Conservation (phyloP, 2,888 invertebrate species). For the Eupithecia pulchellata region DNA sequence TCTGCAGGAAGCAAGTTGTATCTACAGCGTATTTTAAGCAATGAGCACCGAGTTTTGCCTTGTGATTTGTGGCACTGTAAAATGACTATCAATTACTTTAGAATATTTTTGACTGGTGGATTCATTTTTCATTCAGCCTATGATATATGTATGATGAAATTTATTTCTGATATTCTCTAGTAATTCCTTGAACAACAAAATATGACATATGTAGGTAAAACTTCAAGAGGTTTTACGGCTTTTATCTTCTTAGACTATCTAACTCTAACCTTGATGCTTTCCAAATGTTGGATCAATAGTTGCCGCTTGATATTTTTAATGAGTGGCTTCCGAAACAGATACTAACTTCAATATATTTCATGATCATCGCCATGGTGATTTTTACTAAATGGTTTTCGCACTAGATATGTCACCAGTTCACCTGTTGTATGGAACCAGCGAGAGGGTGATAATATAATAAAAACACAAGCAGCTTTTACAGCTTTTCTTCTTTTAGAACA, state of each 20-base stretch:
- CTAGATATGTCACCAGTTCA: too few species aligned
- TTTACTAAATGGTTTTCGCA: neutral
- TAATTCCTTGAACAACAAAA: neutral
- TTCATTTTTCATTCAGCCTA: neutral
- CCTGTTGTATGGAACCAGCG: too few species aligned
- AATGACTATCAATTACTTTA: constrained; percentile 20
- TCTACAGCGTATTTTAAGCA: constrained; percentile 24
- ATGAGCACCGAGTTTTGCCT: constrained; percentile 26
- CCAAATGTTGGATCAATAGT: neutral
- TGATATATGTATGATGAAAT: neutral
- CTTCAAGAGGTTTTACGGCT: neutral
- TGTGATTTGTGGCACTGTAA: neutral
- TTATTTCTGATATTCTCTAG: neutral
- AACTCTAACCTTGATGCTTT: neutral
- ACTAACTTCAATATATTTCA: neutral
- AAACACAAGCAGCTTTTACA: neutral
- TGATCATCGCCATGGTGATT: neutral
- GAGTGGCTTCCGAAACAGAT: neutral
- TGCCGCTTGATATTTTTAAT: neutral
- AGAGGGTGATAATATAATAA: neutral
- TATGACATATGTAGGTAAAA: neutral
- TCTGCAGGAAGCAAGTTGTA: constrained; percentile 32
- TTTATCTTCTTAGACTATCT: neutral
- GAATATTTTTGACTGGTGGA: constrained; percentile 1
- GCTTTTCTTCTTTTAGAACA: neutral